Evolutionary conservation across 2,888 invertebrate genomes (phyloP).

Genomic region (Parnassius glacialis): DNA sequence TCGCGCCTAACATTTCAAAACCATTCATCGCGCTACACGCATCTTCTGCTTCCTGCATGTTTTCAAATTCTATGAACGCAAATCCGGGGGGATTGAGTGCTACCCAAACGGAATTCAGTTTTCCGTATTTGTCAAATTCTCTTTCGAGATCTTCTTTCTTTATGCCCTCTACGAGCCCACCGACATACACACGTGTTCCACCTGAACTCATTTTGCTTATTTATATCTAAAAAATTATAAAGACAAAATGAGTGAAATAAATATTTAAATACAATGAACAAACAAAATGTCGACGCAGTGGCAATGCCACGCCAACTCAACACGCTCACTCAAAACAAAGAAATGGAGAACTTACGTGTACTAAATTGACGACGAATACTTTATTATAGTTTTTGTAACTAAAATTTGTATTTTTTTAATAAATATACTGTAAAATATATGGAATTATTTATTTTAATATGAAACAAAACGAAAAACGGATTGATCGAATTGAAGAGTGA

Average conservation of each 20-base stretch:
- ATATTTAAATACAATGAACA: slow-evolving; percentile 71
- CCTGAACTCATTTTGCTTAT: slow-evolving; percentile 63
- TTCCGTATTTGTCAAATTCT: slow-evolving; percentile 95
- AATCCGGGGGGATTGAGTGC: slow-evolving; percentile 97
- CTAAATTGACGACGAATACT: slow-evolving; percentile 47
- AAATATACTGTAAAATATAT: slow-evolving; percentile 50
- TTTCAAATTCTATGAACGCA: slow-evolving; percentile 95
- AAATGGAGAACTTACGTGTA: slow-evolving; percentile 58
- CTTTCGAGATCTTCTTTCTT: slow-evolving; percentile 95
- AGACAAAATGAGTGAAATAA: slow-evolving; percentile 35
- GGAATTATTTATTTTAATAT: slow-evolving; percentile 50
- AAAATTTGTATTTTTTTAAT: slow-evolving; percentile 38
- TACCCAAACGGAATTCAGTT: slow-evolving; percentile 95
- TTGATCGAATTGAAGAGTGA: slow-evolving; percentile 56
- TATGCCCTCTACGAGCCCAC: slow-evolving; percentile 92
- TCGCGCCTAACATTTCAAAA: slow-evolving; percentile 92
- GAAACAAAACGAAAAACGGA: slow-evolving; percentile 56
- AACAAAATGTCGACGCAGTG: slow-evolving; percentile 76
- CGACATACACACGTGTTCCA: slow-evolving; percentile 92
- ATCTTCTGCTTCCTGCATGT: slow-evolving; percentile 92
- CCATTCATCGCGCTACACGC: slow-evolving; percentile 95
- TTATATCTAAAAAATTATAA: slow-evolving; percentile 37
- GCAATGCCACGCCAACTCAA: slow-evolving; percentile 69
- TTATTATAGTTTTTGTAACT: slow-evolving; percentile 21
- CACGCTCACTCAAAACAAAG: slow-evolving; percentile 33